Conservation (phyloP, 1,140 invertebrate genomes). For the Achroia grisella region DNA sequence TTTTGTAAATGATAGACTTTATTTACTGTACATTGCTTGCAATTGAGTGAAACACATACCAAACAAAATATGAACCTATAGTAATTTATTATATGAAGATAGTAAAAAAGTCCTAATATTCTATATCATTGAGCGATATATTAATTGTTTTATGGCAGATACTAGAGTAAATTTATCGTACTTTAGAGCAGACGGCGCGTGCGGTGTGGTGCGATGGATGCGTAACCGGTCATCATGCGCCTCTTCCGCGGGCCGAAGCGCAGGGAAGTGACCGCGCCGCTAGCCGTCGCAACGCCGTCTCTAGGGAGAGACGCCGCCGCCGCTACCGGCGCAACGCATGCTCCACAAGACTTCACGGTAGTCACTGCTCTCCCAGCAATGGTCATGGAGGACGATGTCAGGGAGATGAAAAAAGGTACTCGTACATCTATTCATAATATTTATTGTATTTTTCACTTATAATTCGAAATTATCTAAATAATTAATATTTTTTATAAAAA, state of each 20-base stretch:
- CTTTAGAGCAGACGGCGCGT: conserved; percentile 34
- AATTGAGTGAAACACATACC: no score
- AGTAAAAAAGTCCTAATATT: no score
- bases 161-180: neutral
- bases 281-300: conserved; percentile 53
- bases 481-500: no score
- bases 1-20: no score
- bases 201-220: conserved; percentile 55
- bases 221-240: conserved; percentile 68
- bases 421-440: neutral
- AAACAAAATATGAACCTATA: no score
- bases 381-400: conserved; percentile 75
- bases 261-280: conserved; percentile 66
- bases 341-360: conserved; percentile 65
- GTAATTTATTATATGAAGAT: no score
- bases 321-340: conserved; percentile 15
- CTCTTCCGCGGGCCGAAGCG: conserved; percentile 69
- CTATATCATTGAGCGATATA: no score
- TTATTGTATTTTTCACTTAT: neutral
- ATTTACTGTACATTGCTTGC: no score
- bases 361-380: conserved; percentile 76
- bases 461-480: no score
- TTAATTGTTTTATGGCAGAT: no score
- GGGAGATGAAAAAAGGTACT: conserved; percentile 71
- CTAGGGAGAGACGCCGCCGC: conserved; percentile 53